Base-by-base conservation (phyloP, 2,113 vertebrate species). In the Mesocricetus auratus region DNA sequence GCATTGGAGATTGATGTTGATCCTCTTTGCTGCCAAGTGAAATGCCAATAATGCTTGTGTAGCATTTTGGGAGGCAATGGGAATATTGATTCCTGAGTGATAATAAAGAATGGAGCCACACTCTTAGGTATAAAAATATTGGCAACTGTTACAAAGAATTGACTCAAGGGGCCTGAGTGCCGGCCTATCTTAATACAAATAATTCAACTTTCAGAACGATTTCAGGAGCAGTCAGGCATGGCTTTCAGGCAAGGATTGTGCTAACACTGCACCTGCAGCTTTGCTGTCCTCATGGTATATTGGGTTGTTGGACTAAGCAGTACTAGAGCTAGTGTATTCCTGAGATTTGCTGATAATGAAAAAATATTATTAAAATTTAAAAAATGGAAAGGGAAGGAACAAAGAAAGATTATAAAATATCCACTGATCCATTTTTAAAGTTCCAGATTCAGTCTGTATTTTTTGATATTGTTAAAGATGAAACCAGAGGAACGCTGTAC, bases 21-120 rank as follows among this genome's bases (percentile, higher is more conserved):
- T 99, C 98, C 98, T 98, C 98, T 99, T 99, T 97, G 98, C 98
- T 99, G 98, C 98, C 99, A 99, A 99, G 99, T 98, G 99, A 99
- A 99, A 99, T 99, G 99, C 99, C 99, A 99, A 99, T 99, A 99
- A 99, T 98, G 98, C 99, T 99, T 99, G 99, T 99, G 98, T 99
- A 99, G 99, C 99, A 98, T 99, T 99, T 99, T 99, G 99, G 99
- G 99, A 99, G 98, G 99, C 99, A 99, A 99, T 98, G 98, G 98
- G 98, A 98, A 97, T 99, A 99, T 99, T 98, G 99, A 99, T 99
- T 99, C 98, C 98, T 98, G 97, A 99, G 98, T 98, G 99, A 99
- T 99, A 99, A 99, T 99, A 99, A 99, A 99, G 99, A 99, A 99
- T 99, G 98, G 98, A 99, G 98, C 98, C 93, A 98, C 98, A 99